Evolutionary conservation across 2,888 invertebrate genomes (phyloP).

Genomic region (Rotaria macrura): DNA sequence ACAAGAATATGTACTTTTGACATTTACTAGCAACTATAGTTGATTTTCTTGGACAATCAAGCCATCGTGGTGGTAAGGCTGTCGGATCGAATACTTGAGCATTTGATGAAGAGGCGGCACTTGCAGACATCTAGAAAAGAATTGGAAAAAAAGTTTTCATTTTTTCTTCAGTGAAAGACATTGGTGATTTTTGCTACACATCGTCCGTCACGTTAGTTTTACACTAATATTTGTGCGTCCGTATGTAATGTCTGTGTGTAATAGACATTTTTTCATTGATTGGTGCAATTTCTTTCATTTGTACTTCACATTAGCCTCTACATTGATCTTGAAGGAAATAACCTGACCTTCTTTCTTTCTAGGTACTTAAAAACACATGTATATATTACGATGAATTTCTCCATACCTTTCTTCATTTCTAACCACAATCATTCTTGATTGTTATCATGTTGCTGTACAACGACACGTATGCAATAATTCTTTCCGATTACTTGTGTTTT

Average conservation of each 20-base stretch:
- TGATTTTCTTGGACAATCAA: constrained; percentile 52
- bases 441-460: not conserved
- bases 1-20: not conserved
- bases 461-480: not conserved
- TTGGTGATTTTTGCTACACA: too few relatives aligned
- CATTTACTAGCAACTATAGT: constrained; percentile 42
- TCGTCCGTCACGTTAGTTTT: too few relatives aligned
- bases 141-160: not conserved
- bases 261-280: not conserved
- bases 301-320: not conserved
- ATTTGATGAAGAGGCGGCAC: not conserved
- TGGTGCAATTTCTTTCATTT: not conserved
- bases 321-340: not conserved
- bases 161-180: too few relatives aligned
- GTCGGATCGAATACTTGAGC: constrained; percentile 23
- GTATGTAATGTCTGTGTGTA: too few relatives aligned
- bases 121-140: not conserved
- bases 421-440: too few relatives aligned
- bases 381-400: too few relatives aligned
- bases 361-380: too few relatives aligned
- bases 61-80: constrained; percentile 51
- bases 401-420: too few relatives aligned
- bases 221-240: too few relatives aligned
- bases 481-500: not conserved
- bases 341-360: too few relatives aligned